Conservation (phyloP, 2,888 invertebrate species). For the Drosophila aldrichi region DNA sequence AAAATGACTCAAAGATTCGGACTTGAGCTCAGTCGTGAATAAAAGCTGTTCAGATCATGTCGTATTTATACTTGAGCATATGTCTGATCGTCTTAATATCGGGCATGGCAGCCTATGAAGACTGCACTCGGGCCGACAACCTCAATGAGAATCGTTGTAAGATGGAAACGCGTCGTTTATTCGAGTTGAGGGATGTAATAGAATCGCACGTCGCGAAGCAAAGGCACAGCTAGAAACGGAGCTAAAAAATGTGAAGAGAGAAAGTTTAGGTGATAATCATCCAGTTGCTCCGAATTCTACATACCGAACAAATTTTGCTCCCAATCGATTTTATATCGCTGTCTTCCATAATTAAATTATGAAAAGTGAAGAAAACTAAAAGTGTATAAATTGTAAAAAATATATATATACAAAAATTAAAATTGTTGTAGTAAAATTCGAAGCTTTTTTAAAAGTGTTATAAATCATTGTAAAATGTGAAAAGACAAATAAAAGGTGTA, state of each 20-base stretch:
- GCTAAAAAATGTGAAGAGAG: not conserved
- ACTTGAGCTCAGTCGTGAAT: not conserved
- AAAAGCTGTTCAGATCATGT: not conserved
- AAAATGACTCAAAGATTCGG: not conserved
- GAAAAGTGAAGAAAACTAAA: too few species aligned
- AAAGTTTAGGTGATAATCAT: too few species aligned
- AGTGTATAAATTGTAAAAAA: too few species aligned
- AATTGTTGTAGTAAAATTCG: too few species aligned
- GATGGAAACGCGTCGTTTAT: not conserved
- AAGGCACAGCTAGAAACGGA: not conserved
- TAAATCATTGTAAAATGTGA: too few species aligned
- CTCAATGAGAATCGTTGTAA: not conserved
- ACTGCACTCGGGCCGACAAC: not conserved
- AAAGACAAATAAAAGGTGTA: too few species aligned
- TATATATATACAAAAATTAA: too few species aligned
- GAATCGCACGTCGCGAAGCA: not conserved
- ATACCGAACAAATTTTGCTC: too few species aligned
- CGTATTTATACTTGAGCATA: not conserved
- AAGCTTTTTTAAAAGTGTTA: too few species aligned
- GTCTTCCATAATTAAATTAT: too few species aligned
- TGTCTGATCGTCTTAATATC: not conserved
- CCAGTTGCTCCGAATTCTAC: too few species aligned
- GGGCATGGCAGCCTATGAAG: not conserved
- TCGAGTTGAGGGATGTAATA: constrained; percentile 13
- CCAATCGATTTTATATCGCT: too few species aligned